Evolutionary conservation across 2,797 vertebrate genomes (phyloP), one percentile per base, ranked within the genome.

Genomic region (Chiloscyllium punctatum): DNA sequence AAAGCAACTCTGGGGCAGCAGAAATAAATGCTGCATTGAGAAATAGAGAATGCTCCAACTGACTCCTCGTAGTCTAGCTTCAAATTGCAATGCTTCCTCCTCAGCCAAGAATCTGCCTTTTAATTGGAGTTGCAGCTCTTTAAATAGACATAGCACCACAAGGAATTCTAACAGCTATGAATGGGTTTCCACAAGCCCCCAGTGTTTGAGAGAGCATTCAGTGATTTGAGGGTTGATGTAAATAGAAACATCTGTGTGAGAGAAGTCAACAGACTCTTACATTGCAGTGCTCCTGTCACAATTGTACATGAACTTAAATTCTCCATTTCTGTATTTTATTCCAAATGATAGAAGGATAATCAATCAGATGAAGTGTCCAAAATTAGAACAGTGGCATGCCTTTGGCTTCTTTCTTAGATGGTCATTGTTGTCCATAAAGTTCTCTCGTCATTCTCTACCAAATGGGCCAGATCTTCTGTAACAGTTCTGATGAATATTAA

Each of bases 181-280:
- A 68, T n/a, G 33, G 68, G 88, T 30, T 66, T 91, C 33, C 88
- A 91, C 30, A 66, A 33, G 57, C 88, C 33, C 88, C 88, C 33
- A 91, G 51, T 90, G 87, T 57, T 15, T 90, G 87, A 90, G 3
- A 53, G 87, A 15, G 53, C 18, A 37, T 91, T 91, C 57, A 68
- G 33, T 23, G 88, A 68, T 91, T 66, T 3, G 57, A 91, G 66
- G 21, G 18, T 23, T 91, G 21, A 91, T 91, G 88, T 68, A 66
- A 91, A 37, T 91, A 21, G 88, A 91, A 91, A 91, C 88, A 91
- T 91, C 88, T 68, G 88, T 91, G 57, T 21, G 62, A 37, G 88
- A 66, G 30, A 91, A 91, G 15, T 57, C 15, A 7, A 62, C 53
- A n/a, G 57, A 62, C 88, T 62, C 4, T 53, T 90, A 27, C 51